A percentile compares a stretch with the other conserved stretches of the same genome.
These are phyloP conservation scores for Pseudorectes ferrugineus DNA, from an alignment of 2,113 vertebrate species.

Conservation along the genomic window DNA sequence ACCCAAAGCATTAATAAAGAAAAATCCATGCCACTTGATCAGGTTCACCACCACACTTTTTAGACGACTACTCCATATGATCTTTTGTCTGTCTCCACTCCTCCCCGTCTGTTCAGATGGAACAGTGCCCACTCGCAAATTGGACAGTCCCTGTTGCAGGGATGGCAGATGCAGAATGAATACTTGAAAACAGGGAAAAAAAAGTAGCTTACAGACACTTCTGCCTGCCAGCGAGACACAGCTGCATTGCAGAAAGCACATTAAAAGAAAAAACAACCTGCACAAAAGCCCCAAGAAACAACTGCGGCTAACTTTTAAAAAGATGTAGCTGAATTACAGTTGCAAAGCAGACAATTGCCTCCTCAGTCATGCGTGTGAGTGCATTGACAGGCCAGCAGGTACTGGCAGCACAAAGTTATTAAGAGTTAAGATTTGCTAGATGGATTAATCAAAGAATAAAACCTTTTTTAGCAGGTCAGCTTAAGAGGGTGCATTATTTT, in stretches of 20 bases:
- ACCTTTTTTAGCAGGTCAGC: neutral
- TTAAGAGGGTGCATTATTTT: neutral
- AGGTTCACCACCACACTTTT: constrained; percentile 7
- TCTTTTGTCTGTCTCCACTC: constrained; percentile 53
- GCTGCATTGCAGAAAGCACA: constrained; percentile 20
- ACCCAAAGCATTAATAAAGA: neutral
- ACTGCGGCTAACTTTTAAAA: neutral
- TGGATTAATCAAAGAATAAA: neutral
- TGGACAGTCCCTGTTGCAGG: constrained; percentile 8
- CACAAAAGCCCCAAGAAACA: neutral
- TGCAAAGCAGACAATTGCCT: neutral
- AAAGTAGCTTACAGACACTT: constrained; percentile 15
- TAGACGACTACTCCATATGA: constrained; percentile 41
- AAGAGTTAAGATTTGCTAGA: neutral
- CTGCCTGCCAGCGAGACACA: neutral
- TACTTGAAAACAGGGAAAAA: neutral
- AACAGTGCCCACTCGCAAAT: constrained; percentile 21
- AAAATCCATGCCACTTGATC: neutral
- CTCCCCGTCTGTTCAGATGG: constrained; percentile 43
- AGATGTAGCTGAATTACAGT: neutral
- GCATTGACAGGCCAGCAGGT: neutral
- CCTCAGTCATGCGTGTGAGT: neutral
- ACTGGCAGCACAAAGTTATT: neutral
- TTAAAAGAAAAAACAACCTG: neutral
- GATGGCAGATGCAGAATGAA: constrained; percentile 35